Percentiles rank a stretch among this genome's conserved stretches.
These are phyloP conservation scores for Chrysoperla carnea DNA, from an alignment of 1,140 invertebrate genomes.

Conservation along the genomic window DNA sequence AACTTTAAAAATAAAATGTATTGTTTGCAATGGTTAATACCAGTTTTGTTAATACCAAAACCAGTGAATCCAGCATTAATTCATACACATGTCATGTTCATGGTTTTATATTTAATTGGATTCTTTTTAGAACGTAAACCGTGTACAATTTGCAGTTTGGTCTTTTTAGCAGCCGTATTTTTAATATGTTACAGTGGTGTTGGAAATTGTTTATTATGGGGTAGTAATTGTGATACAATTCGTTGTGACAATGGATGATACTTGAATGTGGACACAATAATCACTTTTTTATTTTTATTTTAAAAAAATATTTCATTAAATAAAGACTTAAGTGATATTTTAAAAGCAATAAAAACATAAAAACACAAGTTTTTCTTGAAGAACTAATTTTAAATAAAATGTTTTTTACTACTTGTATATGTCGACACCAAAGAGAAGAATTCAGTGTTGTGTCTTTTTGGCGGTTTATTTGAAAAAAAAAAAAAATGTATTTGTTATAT, in stretches of 20 bases:
- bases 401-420: no score
- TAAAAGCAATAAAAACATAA: no score
- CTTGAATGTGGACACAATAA: no score
- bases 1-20: slow-evolving; percentile 59
- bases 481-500: no score
- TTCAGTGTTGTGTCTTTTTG: no score
- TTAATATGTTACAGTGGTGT: slow-evolving; percentile 91
- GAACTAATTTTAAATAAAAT: no score
- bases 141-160: slow-evolving; percentile 87
- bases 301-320: no score
- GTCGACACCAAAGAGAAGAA: no score
- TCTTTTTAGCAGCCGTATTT: slow-evolving; percentile 82
- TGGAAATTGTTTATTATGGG: slow-evolving; percentile 88
- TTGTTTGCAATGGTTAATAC: slow-evolving; percentile 95
- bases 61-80: slow-evolving; percentile 85
- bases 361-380: no score
- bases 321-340: no score
- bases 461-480: no score
- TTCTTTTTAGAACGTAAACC: slow-evolving; percentile 92
- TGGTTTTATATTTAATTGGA: slow-evolving; percentile 81
- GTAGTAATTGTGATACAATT: slow-evolving; percentile 37
- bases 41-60: slow-evolving; percentile 91
- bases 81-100: slow-evolving; percentile 93
- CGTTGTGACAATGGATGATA: neutral
- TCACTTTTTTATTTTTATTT: no score